Evolutionary conservation across 2,113 vertebrate genomes (phyloP), one percentile per base, ranked within the genome.

Genomic region (Numida meleagris): DNA sequence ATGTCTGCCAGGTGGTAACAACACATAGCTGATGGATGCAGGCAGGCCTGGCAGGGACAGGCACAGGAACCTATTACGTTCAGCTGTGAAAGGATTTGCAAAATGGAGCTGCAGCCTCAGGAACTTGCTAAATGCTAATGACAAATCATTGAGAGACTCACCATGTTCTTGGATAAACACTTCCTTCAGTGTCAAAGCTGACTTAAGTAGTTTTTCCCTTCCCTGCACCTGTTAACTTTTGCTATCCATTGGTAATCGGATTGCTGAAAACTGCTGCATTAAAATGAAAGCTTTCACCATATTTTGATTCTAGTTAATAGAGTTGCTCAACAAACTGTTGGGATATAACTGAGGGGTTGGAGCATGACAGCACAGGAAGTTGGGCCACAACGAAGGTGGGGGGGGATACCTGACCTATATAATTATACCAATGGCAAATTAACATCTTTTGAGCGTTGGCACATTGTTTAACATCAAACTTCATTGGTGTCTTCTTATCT

Each of bases 11-110:
- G 91, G 87, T 89, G 91, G 78, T 75, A 94, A 89, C 53, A 67
- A 84, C 13, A 72, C 89, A 84, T 71, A 91, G 93, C 74, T 92
- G 87, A 89, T 4, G 33, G 87, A 95, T 82, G 48, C 10, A 73
- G 67, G 70, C 89, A 90, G 58, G 45, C 45, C 92, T 92, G 89
- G 89, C 76, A 94, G 66, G 50, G 33, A 78, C 42, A 88, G 72
- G 76, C 88, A 84, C 82, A 88, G 76, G 58, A 95, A 90, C 48
- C 71, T 34, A 74, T 87, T 62, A 93, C 34, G 65, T 62, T 93
- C 74, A 87, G 78, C 74, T 89, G 31, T 91, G 91, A 96, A 95
- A 94, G n/a, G 82, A 91, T 91, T 91, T 96, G 48, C 57, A 89
- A 95, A 95, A 85, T 91, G 48, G 70, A 89, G 65, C 78, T 91